phyloP scores from a whole-genome alignment of 2,113 vertebrate genomes.

The Pseudolaguvia tuberculata region DNA sequence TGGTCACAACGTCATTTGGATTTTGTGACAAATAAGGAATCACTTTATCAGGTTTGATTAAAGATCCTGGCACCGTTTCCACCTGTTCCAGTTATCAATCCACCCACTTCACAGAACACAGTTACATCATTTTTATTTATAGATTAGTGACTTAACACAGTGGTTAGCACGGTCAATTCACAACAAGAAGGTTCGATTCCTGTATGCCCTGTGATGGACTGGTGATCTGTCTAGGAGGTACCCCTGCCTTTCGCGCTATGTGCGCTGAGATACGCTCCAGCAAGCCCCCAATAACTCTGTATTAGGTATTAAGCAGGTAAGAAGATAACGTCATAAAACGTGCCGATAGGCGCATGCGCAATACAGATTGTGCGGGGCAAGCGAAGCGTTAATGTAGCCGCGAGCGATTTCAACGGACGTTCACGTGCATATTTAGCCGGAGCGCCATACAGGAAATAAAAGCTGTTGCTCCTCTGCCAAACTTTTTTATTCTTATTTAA shows the following conservation, averaged over 20 bases:
- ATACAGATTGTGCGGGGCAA: background rate
- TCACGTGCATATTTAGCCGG: background rate
- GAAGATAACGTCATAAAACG: background rate
- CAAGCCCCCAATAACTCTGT: no score
- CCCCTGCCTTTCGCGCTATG: no score
- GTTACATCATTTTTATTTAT: background rate
- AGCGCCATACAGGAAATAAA: no score
- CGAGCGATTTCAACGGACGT: background rate
- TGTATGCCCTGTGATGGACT: no score
- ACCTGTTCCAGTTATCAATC: background rate
- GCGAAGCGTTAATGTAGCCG: background rate
- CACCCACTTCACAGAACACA: background rate
- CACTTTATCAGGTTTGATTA: background rate
- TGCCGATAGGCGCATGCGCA: background rate
- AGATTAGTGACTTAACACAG: background rate
- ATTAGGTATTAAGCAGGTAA: no score
- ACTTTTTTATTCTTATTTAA: no score
- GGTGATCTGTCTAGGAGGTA: no score
- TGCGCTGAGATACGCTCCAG: no score
- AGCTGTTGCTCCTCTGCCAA: no score
- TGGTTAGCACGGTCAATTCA: no score
- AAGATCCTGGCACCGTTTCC: background rate
- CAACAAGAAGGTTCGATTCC: no score
- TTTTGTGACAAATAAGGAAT: background rate
- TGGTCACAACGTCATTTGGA: background rate